phyloP scores from a whole-genome alignment of 2,797 vertebrate species.

The Sebastes cheni region DNA sequence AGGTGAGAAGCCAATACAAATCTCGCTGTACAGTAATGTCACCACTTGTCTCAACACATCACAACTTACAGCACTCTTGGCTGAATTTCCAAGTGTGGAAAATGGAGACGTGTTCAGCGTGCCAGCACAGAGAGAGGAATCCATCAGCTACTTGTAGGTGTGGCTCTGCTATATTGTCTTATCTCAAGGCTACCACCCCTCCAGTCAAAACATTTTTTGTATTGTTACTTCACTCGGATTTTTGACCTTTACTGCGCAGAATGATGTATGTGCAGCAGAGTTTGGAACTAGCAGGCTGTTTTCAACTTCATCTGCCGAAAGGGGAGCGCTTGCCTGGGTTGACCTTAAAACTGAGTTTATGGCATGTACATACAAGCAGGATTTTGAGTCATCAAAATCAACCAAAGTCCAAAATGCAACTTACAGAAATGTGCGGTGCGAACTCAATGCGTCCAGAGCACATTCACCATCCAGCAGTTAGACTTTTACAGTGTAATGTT shows the following conservation, averaged over 20 bases:
- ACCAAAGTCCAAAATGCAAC: background rate
- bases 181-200: conserved; percentile 8
- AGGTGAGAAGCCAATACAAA: background rate
- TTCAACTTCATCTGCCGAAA: background rate
- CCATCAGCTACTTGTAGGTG: conserved; percentile 28
- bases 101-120: conserved; percentile 30
- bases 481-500: background rate
- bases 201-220: background rate
- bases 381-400: background rate
- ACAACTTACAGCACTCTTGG: conserved; percentile 2
- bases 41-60: conserved; percentile 29
- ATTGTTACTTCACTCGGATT: background rate
- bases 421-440: background rate
- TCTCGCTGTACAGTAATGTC: background rate
- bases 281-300: background rate
- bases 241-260: background rate
- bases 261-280: conserved; percentile 1
- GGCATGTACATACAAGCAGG: background rate
- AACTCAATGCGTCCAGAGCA: background rate
- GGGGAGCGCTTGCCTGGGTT: background rate
- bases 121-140: conserved; percentile 67
- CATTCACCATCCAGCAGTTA: background rate
- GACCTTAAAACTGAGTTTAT: background rate
- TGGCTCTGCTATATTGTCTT: conserved; percentile 17
- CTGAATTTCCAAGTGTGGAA: conserved; percentile 7